These are phyloP conservation scores for Lordiphosa collinella DNA, from an alignment of 1,140 invertebrate genomes.

Conservation along the genomic window DNA sequence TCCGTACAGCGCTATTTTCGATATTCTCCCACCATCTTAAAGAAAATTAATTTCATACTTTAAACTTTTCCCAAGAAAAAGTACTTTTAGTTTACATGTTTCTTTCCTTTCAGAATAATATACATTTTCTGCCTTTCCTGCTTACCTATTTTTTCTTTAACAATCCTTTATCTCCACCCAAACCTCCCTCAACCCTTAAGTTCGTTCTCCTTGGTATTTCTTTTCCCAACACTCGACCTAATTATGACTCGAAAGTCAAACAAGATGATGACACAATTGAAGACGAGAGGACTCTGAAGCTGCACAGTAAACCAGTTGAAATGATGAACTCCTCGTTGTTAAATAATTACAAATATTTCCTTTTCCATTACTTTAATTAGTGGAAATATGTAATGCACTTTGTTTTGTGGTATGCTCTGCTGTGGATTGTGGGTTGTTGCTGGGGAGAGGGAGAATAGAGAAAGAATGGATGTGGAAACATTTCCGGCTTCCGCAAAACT, in stretches of 20 bases:
- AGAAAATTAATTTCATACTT: too few relatives aligned
- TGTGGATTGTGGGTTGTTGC: background rate
- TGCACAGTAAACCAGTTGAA: slow-evolving; percentile 1
- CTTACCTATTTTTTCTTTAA: background rate
- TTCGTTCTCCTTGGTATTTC: slow-evolving; percentile 1
- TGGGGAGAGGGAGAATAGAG: background rate
- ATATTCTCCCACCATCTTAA: too few relatives aligned
- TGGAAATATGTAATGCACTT: slow-evolving; percentile 69
- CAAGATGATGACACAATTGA: background rate
- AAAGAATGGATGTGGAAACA: slow-evolving; percentile 59
- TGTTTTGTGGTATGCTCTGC: slow-evolving; percentile 31
- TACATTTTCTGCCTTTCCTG: background rate
- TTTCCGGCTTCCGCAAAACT: slow-evolving; percentile 75
- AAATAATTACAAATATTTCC: slow-evolving; percentile 62
- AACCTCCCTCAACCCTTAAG: background rate
- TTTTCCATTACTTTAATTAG: slow-evolving; percentile 75
- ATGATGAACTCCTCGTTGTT: slow-evolving; percentile 25
- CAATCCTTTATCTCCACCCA: background rate
- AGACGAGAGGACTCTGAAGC: background rate
- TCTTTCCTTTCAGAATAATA: too few relatives aligned
- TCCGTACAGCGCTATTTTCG: too few relatives aligned
- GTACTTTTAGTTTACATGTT: too few relatives aligned
- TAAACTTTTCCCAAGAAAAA: too few relatives aligned
- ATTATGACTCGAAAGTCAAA: slow-evolving; percentile 9
- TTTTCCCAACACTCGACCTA: slow-evolving; percentile 26